Evolutionary conservation across 2,888 invertebrate genomes (phyloP), one percentile per base, ranked within the genome.

Genomic region (Noctua janthe): DNA sequence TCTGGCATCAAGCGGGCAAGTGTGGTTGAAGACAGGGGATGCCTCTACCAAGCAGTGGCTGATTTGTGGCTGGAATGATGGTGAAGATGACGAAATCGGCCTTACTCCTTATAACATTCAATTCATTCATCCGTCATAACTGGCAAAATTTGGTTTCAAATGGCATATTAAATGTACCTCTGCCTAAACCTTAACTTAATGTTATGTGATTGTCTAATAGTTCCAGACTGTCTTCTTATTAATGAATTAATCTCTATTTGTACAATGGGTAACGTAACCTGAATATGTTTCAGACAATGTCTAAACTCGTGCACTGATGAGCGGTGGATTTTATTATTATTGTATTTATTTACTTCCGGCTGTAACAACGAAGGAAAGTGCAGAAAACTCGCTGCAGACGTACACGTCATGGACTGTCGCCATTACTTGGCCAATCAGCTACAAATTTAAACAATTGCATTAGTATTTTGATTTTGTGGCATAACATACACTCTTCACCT

Each of bases 211-310:
- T 39, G 17, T 49, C 6, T 6, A 39, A 39, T 23, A 51, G 20
- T 43, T 29, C 39, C 1, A 43, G 1, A 76, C 10, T 43, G 15
- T 11, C 1, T 43, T 17, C 17, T n/a, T 47, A 11, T 4, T 7
- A 59, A 59, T 15, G 23, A 23, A 23, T 23, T 2, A 23, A 62
- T 62, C 49, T 75, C 29, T 43, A 23, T 76, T 15, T 51, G 6
- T 7, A 75, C 7, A 11, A 4, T 29, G 7, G 20, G 29, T n/a
- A 29, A 71, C 67, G 70, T 71, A 86, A 73, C 29, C 85, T 71
- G 76, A 79, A 64, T 76, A 76, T 85, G 79, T 80, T 78, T 74
- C 51, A 51, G 15, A 67, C 29, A 29, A 43, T 62, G 64, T 54
- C 1, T 29, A 66, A 11, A 23, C 39, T 82, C 29, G 71, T 67